phyloP scores from a whole-genome alignment of 2,113 vertebrate species.

The Daboia siamensis region DNA sequence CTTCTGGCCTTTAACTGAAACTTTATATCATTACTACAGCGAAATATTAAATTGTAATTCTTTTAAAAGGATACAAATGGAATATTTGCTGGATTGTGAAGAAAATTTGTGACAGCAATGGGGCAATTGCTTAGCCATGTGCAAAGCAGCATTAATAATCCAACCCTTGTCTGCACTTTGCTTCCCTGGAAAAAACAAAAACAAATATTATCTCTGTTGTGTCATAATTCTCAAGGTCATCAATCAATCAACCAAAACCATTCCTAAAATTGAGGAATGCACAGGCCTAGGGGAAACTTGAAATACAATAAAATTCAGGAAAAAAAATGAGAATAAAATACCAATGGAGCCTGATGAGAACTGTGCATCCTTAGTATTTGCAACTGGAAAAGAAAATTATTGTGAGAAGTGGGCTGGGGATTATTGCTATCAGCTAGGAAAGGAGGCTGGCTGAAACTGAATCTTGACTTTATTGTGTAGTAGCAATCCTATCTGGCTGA shows the following conservation, averaged over 20 bases:
- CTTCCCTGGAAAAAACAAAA: slow-evolving; percentile 82
- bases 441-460: background rate
- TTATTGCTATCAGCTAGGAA: background rate
- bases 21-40: background rate
- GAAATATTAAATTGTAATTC: background rate
- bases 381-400: background rate
- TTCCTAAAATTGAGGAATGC: background rate
- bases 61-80: slow-evolving; percentile 93
- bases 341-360: background rate
- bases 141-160: slow-evolving; percentile 94
- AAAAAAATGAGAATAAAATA: background rate
- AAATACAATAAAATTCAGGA: background rate
- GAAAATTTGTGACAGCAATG: slow-evolving; percentile 96
- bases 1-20: background rate
- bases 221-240: background rate
- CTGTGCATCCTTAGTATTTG: background rate
- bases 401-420: background rate
- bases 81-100: slow-evolving; percentile 94
- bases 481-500: background rate
- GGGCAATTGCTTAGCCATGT: slow-evolving; percentile 97
- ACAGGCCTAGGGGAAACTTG: background rate
- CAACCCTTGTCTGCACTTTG: slow-evolving; percentile 95
- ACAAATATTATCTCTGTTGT: background rate
- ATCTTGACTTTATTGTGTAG: background rate
- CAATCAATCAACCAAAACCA: background rate